Conservation (phyloP, 2,797 vertebrate species). For the Cottoperca gobio region DNA sequence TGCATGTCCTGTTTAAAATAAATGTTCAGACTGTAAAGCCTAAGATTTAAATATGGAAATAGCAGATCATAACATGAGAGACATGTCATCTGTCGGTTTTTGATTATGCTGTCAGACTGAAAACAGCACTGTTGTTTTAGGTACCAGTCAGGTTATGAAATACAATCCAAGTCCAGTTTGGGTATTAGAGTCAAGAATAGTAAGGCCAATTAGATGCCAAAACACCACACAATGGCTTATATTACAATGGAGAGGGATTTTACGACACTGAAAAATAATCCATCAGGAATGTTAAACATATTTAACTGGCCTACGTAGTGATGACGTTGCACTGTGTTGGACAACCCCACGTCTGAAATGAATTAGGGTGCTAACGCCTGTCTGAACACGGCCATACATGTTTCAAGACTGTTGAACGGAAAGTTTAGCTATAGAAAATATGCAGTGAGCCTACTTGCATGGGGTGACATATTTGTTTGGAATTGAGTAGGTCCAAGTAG, state of each 20-base stretch:
- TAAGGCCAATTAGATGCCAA: neutral
- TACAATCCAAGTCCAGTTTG: neutral
- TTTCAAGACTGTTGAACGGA: neutral
- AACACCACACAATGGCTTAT: neutral
- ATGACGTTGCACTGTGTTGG: neutral
- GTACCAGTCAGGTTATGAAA: neutral
- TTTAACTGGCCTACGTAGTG: neutral
- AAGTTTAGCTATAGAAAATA: neutral
- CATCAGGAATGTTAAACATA: neutral
- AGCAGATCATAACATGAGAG: neutral
- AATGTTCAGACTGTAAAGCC: conserved; percentile 8
- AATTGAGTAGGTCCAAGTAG: neutral
- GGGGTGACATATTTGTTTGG: neutral
- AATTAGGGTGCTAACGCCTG: neutral
- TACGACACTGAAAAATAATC: neutral
- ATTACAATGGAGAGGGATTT: neutral
- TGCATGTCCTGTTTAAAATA: conserved; percentile 13
- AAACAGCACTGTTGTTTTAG: neutral
- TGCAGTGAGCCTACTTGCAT: neutral
- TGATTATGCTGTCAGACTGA: neutral
- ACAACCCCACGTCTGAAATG: neutral
- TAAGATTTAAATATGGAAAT: neutral
- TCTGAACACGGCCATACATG: neutral
- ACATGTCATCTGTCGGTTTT: neutral
- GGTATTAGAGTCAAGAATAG: neutral